A percentile compares a stretch with the other conserved stretches of the same genome.
Evolutionary conservation across 2,113 vertebrate genomes (phyloP).

Genomic region (Acrocephalus arundinaceus): DNA sequence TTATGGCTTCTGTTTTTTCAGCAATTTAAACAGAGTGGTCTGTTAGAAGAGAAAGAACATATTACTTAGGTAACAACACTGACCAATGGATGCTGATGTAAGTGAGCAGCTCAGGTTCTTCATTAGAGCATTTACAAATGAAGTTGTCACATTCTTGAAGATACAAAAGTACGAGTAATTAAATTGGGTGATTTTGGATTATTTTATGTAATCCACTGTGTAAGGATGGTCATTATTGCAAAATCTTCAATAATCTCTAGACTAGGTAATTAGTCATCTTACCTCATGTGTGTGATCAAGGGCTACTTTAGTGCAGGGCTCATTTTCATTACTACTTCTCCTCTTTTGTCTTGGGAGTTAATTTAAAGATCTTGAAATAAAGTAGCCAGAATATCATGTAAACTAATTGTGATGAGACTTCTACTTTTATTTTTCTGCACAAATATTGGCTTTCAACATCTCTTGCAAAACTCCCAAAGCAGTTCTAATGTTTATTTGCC

Average conservation of each 20-base stretch:
- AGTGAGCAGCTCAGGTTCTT: not conserved
- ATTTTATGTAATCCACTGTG: constrained; percentile 6
- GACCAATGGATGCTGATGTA: not conserved
- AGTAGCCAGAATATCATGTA: not conserved
- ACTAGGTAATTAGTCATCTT: not conserved
- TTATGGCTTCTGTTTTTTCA: not conserved
- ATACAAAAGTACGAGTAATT: constrained; percentile 22
- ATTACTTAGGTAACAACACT: not conserved
- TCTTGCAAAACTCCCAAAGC: not conserved
- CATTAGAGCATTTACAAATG: not conserved
- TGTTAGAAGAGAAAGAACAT: not conserved
- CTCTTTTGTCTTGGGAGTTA: not conserved
- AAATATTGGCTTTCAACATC: not conserved
- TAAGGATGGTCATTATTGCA: not conserved
- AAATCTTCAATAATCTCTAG: constrained; percentile 25
- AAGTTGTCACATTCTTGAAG: not conserved
- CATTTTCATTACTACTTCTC: not conserved
- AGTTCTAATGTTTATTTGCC: not conserved
- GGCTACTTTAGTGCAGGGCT: not conserved
- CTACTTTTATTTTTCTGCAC: not conserved
- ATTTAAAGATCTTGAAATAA: not conserved
- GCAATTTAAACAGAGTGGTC: not conserved
- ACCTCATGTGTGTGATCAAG: not conserved
- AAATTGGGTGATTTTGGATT: not conserved
- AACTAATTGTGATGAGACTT: not conserved